These are phyloP conservation scores for Calephelis nemesis DNA, from an alignment of 1,140 invertebrate species.

Conservation along the genomic window DNA sequence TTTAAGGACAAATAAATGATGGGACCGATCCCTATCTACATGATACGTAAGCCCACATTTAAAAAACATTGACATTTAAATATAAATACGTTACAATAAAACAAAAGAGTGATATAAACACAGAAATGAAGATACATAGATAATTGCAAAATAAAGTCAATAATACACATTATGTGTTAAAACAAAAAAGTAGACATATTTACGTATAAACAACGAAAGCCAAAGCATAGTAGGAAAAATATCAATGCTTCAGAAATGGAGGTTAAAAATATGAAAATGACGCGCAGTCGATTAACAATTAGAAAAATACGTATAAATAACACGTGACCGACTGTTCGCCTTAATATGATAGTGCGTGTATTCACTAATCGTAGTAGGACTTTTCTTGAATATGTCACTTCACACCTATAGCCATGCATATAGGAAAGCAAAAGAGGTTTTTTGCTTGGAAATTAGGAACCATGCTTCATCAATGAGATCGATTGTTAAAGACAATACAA, in stretches of 20 bases:
- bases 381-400: conserved; percentile 55
- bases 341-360: conserved; percentile 56
- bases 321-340: conserved; percentile 59
- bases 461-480: conserved; percentile 74
- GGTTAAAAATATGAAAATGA: conserved; percentile 50
- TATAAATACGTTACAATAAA: conserved; percentile 24
- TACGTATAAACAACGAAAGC: conserved; percentile 25
- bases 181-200: conserved; percentile 23
- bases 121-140: conserved; percentile 12
- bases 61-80: conserved; percentile 52
- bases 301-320: conserved; percentile 32
- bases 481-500: conserved; percentile 44
- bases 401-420: conserved; percentile 70
- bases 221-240: conserved; percentile 23
- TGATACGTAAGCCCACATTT: conserved; percentile 63
- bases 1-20: conserved; percentile 45
- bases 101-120: conserved; percentile 13
- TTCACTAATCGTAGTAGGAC: conserved; percentile 44
- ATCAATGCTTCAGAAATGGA: conserved; percentile 66
- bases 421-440: conserved; percentile 52
- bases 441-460: conserved; percentile 40
- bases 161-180: background rate
- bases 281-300: conserved; percentile 60
- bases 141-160: background rate
- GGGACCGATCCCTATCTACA: conserved; percentile 60